Conservation (phyloP, 2,797 vertebrate genomes). For the Coilia nasus region DNA sequence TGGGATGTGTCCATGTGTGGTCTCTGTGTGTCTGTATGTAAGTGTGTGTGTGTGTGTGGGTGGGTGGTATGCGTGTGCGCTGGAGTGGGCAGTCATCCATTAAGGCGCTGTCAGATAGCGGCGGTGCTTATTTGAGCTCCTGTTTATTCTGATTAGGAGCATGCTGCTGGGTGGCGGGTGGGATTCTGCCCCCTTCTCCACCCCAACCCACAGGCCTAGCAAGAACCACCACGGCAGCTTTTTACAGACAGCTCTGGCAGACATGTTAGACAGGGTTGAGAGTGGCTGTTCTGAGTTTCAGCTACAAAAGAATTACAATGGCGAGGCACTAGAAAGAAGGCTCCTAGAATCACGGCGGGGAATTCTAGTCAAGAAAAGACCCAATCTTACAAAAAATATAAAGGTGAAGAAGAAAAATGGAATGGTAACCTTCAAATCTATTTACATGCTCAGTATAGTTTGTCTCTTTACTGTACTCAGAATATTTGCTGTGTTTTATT, state of each 20-base stretch:
- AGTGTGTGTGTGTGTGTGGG: background rate
- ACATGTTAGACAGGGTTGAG: background rate
- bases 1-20: no score
- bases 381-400: no score
- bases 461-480: no score
- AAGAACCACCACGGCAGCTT: constrained; percentile 27
- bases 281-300: background rate
- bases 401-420: no score
- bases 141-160: constrained; percentile 56
- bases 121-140: constrained; percentile 50
- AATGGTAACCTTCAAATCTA: background rate
- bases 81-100: constrained; percentile 38
- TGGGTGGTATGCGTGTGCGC: background rate
- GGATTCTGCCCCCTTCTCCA: background rate
- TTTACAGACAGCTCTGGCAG: background rate
- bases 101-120: constrained; percentile 54
- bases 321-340: no score
- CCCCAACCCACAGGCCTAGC: constrained; percentile 12
- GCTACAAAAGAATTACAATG: no score
- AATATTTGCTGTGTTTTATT: background rate
- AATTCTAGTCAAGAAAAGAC: no score
- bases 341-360: no score
- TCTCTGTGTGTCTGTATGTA: constrained; percentile 4
- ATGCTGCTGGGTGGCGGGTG: constrained; percentile 27
- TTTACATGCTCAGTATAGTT: background rate